Base-by-base conservation (phyloP, 2,888 invertebrate genomes). In the Tridacna crocea region DNA sequence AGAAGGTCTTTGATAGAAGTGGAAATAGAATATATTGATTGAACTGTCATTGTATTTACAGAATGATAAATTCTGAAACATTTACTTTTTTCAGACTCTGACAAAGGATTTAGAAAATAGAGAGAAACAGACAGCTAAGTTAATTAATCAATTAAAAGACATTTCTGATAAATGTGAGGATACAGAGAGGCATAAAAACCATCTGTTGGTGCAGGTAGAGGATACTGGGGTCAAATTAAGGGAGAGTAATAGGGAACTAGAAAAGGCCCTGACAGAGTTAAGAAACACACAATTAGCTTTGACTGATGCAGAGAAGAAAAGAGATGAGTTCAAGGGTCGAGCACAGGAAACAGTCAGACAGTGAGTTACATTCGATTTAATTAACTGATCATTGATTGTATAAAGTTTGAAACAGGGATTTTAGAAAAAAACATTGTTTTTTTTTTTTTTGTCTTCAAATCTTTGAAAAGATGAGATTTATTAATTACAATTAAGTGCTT, bases 261-360 rank as follows among this genome's bases (percentile, higher is more conserved):
- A 93, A 70, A 89, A 89, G 75, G 88, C 91, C 11, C 75, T 86
- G 4, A 88, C 88, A 66, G 93, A 93, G 74, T 84, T 92, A 47
- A 75, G 89, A 19, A 90, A 90, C 68, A 91, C 91, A 51, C 91
- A 93, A 79, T 77, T 90, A 19, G 81, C 90, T 12, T 82, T 92
- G 10, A 84, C 88, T 10, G 92, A 92, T 46, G 91, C 90, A 12
- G 92, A 93, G 82, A 91, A 90, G 79, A 92, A 92, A 85, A 89
- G 90, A 19, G 93, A 93, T 72, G 92, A 93, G 78, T 91, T 93
- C 65, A 93, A 93, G 85, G 90, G 90, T 19, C 88, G 92, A 36
- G 93, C 93, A 47, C 93, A 93, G 86, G 93, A 93, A 80, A 93
- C 93, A 46, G 92, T 93, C 24, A 88, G 92, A 87, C 93, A 93